phyloP scores from a whole-genome alignment of 1,140 invertebrate species.

The Solen grandis region DNA sequence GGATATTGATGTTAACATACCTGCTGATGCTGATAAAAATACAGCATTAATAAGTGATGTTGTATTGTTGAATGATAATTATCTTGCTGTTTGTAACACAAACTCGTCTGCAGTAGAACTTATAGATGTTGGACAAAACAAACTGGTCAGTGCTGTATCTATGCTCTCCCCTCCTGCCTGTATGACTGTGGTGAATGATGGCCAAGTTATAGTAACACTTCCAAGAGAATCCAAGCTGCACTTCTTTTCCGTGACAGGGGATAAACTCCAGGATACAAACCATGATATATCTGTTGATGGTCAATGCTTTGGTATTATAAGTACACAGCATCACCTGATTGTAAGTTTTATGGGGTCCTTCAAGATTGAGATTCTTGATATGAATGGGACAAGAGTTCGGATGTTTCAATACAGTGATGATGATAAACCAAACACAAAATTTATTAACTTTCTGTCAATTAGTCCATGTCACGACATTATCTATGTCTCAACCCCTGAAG shows the following conservation, averaged over 20 bases:
- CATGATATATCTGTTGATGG: background rate
- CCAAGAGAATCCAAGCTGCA: background rate
- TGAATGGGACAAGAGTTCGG: no score
- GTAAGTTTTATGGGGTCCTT: no score
- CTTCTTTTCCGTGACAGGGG: background rate
- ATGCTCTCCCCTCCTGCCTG: conserved; percentile 1
- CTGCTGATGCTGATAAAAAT: background rate
- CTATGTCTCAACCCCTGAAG: background rate
- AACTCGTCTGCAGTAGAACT: no score
- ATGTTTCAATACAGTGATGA: background rate
- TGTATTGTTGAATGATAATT: background rate
- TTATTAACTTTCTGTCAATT: background rate
- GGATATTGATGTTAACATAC: background rate
- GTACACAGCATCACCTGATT: no score
- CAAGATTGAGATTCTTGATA: no score
- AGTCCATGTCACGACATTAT: no score
- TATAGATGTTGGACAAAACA: no score
- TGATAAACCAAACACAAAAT: background rate
- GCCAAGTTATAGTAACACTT: no score
- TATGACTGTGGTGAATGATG: background rate
- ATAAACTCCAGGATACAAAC: background rate
- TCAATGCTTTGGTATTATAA: background rate
- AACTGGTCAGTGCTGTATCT: no score
- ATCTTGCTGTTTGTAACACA: background rate
- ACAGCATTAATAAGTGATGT: background rate